Evolutionary conservation across 2,888 invertebrate genomes (phyloP), one percentile per base, ranked within the genome.

Genomic region (Dione juno): DNA sequence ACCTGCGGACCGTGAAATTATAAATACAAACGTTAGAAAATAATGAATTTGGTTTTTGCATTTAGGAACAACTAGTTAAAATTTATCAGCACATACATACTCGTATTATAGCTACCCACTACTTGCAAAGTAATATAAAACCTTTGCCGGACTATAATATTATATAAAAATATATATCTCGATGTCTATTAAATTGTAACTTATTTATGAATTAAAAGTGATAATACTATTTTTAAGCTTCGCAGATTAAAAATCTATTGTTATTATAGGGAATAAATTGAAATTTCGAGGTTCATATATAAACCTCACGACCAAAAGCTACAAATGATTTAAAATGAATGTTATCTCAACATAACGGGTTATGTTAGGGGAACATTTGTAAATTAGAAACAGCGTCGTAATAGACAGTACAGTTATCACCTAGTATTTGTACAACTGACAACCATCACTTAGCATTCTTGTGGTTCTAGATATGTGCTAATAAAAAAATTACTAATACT

Each of bases 361-460:
- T 21, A 19, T 37, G n/a, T n/a, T 1, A 6, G 50, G 61, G 57
- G 64, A 69, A 64, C 64, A 73, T 61, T 48, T 48, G 67, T 35
- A 48, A 63, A 75, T 76, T 76, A 74, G 76, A 52, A 69, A 64
- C 52, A 67, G 41, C 63, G 59, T 71, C 70, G 40, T 76, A 75
- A 75, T 71, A 66, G 64, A 63, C 6, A 57, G 63, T n/a, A 75
- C 76, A 69, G 76, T 75, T 73, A 75, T 21, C 48, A 41, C 58
- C 41, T 45, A 61, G 35, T 48, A 57, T 67, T 61, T 41, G 67
- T 67, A 40, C 41, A 11, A 28, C 41, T 50, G 69, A 57, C 66
- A 66, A 63, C 57, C 3, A 50, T 21, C 66, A 66, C 69, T 65
- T 65, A 66, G 54, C 69, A 41, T 28, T 19, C 19, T 14, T 40